phyloP scores from a whole-genome alignment of 2,888 invertebrate genomes.

The Ecliptopera silaceata region DNA sequence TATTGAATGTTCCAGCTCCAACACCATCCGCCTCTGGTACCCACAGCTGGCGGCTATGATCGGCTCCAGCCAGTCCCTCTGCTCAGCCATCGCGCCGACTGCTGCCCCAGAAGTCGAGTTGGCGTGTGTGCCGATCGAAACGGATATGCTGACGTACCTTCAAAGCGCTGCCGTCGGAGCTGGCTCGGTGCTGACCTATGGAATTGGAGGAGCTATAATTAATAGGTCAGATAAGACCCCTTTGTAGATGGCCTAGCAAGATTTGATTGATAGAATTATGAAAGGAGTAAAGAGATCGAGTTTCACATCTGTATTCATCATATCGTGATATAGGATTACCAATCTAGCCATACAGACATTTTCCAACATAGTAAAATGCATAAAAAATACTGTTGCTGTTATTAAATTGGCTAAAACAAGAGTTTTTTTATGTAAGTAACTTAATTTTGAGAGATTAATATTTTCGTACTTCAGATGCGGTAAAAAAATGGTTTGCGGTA shows the following conservation, averaged over 20 bases:
- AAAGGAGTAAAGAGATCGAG: no score
- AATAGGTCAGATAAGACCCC: slow-evolving; percentile 51
- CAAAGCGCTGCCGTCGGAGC: slow-evolving; percentile 87
- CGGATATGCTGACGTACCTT: slow-evolving; percentile 85
- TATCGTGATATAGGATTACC: no score
- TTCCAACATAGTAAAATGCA: no score
- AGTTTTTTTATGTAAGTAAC: no score
- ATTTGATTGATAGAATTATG: no score
- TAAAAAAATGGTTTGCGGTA: slow-evolving; percentile 61
- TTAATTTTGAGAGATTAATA: no score
- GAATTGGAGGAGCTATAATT: slow-evolving; percentile 76
- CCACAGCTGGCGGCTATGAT: slow-evolving; percentile 92
- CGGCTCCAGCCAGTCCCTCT: slow-evolving; percentile 57
- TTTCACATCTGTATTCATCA: no score
- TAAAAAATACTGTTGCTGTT: no score
- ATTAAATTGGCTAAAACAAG: no score
- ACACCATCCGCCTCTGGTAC: slow-evolving; percentile 93
- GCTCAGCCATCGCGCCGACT: slow-evolving; percentile 64
- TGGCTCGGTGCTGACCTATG: slow-evolving; percentile 84
- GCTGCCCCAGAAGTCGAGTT: slow-evolving; percentile 35
- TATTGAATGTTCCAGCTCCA: slow-evolving; percentile 85
- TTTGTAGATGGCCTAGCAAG: no score
- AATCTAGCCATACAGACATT: no score
- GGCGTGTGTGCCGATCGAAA: slow-evolving; percentile 64
- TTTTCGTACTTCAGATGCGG: slow-evolving; percentile 56